Conservation (phyloP, 2,888 invertebrate genomes). For the Nudaria mundana region DNA sequence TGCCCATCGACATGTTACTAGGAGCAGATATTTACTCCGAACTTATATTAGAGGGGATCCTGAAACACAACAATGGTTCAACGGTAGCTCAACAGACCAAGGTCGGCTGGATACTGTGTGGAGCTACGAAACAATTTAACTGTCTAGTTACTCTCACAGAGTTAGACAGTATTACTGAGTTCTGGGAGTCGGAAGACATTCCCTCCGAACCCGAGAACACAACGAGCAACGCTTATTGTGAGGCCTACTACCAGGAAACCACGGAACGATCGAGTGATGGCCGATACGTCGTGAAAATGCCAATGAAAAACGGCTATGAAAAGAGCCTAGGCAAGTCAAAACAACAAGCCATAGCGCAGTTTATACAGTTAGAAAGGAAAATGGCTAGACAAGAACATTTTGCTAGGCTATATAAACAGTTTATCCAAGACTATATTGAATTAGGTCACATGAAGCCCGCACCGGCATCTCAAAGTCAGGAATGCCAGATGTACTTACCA, state of each 20-base stretch:
- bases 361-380: constrained; percentile 5
- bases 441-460: background rate
- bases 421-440: constrained; percentile 1
- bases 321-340: constrained; percentile 4
- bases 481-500: background rate
- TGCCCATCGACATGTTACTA: constrained; percentile 3
- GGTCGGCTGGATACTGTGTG: constrained; percentile 12
- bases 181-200: constrained; percentile 10
- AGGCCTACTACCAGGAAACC: constrained; percentile 3
- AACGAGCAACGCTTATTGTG: constrained; percentile 1
- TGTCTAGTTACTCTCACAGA: constrained; percentile 8
- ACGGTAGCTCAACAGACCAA: constrained; percentile 12
- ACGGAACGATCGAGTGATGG: constrained; percentile 1
- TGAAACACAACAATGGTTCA: background rate
- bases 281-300: constrained; percentile 9
- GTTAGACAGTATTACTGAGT: too few species aligned
- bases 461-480: background rate
- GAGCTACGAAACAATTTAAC: constrained; percentile 10
- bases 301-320: background rate
- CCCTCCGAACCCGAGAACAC: background rate
- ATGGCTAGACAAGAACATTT: background rate
- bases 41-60: constrained; percentile 7
- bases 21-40: constrained; percentile 7
- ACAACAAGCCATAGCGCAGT: constrained; percentile 7
- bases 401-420: background rate